These are phyloP conservation scores for Amitus sp. DNA, from an alignment of 2,888 invertebrate species.

Conservation along the genomic window DNA sequence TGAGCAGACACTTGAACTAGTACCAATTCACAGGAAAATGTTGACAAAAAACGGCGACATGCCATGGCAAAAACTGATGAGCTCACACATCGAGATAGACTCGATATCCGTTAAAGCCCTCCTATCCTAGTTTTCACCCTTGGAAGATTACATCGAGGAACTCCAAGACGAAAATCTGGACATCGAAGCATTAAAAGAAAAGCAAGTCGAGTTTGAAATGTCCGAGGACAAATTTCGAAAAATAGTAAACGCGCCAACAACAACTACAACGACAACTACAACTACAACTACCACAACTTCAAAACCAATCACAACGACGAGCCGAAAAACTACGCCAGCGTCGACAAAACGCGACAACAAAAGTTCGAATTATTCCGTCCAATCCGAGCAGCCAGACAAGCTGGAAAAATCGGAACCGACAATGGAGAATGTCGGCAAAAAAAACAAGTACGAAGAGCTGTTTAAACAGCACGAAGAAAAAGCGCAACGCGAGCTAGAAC, in stretches of 20 bases:
- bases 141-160: constrained; percentile 52
- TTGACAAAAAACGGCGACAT: constrained; percentile 46
- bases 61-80: constrained; percentile 47
- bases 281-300: constrained; percentile 38
- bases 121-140: constrained; percentile 48
- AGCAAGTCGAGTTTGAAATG: constrained; percentile 48
- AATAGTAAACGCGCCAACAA: constrained; percentile 45
- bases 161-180: constrained; percentile 37
- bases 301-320: constrained; percentile 38
- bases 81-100: constrained; percentile 45
- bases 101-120: constrained; percentile 44
- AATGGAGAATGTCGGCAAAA: constrained; percentile 2
- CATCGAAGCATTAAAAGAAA: constrained; percentile 27
- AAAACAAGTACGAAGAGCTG: not conserved
- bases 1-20: too few relatives aligned
- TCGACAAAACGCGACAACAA: not conserved
- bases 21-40: constrained; percentile 52
- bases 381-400: constrained; percentile 9
- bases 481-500: constrained; percentile 20
- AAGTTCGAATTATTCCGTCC: not conserved
- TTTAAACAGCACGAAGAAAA: not conserved
- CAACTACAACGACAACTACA: constrained; percentile 44
- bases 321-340: constrained; percentile 29
- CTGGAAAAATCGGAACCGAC: not conserved
- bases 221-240: constrained; percentile 45